These are phyloP conservation scores for Thalassarche chlororhynchos DNA, from an alignment of 2,113 vertebrate species.

Conservation along the genomic window DNA sequence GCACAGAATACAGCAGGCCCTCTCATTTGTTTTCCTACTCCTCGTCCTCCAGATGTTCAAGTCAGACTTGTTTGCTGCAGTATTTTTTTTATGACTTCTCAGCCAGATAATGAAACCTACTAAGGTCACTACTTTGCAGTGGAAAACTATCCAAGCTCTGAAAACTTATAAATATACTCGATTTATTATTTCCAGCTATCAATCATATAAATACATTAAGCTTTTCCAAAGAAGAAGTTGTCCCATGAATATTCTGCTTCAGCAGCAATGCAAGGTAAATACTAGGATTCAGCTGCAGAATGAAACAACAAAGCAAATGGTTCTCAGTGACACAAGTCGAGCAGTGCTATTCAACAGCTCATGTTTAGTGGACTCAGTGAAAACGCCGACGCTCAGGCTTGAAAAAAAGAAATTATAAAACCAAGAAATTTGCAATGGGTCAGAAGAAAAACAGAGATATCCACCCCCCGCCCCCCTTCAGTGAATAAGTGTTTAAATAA, in stretches of 20 bases:
- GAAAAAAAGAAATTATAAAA: background rate
- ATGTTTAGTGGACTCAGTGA: background rate
- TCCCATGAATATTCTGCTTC: background rate
- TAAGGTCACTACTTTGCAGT: background rate
- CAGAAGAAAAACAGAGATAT: background rate
- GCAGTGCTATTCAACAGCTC: background rate
- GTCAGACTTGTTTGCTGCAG: constrained; percentile 50
- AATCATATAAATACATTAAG: background rate
- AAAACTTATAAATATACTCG: background rate
- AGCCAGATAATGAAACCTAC: background rate
- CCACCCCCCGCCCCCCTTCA: background rate
- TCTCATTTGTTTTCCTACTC: constrained; percentile 58
- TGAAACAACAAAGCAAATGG: background rate
- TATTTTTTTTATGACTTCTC: background rate
- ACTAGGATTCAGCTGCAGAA: background rate
- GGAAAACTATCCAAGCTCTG: background rate
- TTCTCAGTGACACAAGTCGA: background rate
- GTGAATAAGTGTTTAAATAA: background rate
- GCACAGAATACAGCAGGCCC: constrained; percentile 17
- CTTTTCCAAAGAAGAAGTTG: background rate
- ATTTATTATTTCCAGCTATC: background rate
- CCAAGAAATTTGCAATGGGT: fast-evolving
- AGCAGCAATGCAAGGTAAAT: background rate
- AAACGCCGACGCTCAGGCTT: background rate
- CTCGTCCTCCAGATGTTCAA: constrained; percentile 62